Evolutionary conservation across 2,113 vertebrate species (phyloP).

Genomic region (Sclerurus mexicanus): DNA sequence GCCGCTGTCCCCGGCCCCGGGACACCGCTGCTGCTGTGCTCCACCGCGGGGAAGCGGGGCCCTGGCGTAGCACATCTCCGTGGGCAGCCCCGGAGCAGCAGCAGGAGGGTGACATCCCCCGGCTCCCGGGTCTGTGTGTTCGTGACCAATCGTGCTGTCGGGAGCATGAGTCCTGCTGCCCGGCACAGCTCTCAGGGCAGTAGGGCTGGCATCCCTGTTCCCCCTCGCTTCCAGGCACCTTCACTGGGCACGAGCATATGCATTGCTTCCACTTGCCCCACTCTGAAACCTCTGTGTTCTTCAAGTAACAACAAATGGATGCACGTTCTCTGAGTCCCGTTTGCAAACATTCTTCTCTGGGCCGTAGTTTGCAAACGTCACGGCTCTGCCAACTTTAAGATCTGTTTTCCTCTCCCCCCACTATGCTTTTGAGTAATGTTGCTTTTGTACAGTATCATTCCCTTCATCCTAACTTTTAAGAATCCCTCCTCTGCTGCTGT

Average conservation of each 20-base stretch:
- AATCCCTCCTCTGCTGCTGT: neutral
- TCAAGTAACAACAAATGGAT: fast-evolving
- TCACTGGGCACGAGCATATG: fast-evolving
- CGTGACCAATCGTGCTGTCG: neutral
- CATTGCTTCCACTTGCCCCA: fast-evolving
- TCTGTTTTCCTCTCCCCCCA: neutral
- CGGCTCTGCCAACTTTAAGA: neutral
- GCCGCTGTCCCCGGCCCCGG: neutral
- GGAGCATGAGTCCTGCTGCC: neutral
- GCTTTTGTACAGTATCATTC: neutral
- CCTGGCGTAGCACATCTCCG: neutral
- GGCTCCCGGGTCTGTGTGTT: neutral
- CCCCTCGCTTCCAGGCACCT: neutral
- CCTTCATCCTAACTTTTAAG: neutral
- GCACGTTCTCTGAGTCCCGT: neutral
- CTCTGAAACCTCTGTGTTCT: neutral
- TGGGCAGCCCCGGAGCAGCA: neutral
- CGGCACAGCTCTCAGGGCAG: neutral
- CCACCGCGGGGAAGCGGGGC: neutral
- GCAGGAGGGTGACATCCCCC: neutral
- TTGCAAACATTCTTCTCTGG: neutral
- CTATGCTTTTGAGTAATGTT: neutral
- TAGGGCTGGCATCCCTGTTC: fast-evolving
- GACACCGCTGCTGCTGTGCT: neutral
- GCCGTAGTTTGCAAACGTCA: neutral